Percentiles rank a stretch among this genome's conserved stretches.
Conservation (phyloP, 2,113 vertebrate species). For the Heterochromis multidens region DNA sequence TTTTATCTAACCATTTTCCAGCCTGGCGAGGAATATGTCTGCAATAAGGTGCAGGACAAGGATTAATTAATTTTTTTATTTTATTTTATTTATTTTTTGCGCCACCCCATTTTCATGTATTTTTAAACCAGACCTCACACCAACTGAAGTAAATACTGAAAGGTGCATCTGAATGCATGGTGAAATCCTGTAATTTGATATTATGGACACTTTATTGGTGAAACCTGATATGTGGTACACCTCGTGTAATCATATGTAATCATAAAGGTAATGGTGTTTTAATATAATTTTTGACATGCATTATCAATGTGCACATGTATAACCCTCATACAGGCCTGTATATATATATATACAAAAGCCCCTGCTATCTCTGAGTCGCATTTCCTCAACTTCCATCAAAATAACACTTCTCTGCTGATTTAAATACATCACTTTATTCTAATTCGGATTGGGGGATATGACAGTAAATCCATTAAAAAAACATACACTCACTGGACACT, state of each 20-base stretch:
- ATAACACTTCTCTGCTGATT: no score
- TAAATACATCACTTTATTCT: neutral
- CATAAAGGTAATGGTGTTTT: neutral
- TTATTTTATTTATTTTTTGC: neutral
- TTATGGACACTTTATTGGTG: neutral
- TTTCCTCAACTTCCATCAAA: no score
- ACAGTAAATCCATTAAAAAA: neutral
- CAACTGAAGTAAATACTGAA: neutral
- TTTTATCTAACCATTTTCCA: slow-evolving; percentile 55
- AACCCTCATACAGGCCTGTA: neutral
- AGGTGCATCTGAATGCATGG: neutral
- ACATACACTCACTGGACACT: neutral
- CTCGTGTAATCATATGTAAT: no score
- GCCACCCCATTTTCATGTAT: neutral
- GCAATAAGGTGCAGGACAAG: neutral
- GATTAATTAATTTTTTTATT: neutral
- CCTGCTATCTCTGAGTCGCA: no score
- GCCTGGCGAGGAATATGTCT: slow-evolving; percentile 14
- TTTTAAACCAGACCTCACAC: neutral
- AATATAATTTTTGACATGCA: neutral
- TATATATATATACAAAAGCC: no score
- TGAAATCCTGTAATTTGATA: neutral
- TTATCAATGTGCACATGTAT: neutral
- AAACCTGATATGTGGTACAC: no score
- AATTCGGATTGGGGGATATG: neutral